Evolutionary conservation across 1,140 invertebrate species (phyloP).

Genomic region (Trachymyrmex septentrionalis): DNA sequence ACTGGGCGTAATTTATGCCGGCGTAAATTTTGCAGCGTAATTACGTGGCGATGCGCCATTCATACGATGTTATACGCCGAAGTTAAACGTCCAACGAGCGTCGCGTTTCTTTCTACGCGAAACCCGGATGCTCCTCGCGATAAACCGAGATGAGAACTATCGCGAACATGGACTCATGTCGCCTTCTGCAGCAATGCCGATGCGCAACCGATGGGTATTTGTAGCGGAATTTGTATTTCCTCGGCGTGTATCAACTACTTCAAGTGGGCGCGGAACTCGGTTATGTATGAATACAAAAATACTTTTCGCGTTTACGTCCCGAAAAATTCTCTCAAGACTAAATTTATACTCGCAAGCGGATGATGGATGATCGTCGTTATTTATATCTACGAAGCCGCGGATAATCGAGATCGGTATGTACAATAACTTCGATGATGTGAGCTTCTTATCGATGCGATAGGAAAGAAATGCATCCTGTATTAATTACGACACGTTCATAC

Average conservation of each 20-base stretch:
- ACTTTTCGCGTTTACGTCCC: not conserved
- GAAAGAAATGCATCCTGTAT: conserved; percentile 23
- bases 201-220: not conserved
- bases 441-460: conserved; percentile 9
- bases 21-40: conserved; percentile 74
- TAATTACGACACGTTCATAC: conserved; percentile 9
- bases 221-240: not conserved
- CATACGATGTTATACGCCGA: conserved; percentile 61
- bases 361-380: conserved; percentile 38
- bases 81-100: conserved; percentile 51
- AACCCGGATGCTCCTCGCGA: conserved; percentile 28
- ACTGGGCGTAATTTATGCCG: conserved; percentile 69
- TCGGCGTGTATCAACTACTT: not conserved
- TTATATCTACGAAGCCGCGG: conserved; percentile 13
- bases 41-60: conserved; percentile 70
- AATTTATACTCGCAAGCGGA: not conserved
- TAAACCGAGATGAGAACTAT: not conserved
- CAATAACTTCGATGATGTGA: conserved; percentile 10
- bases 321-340: not conserved
- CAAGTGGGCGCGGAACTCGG: not conserved
- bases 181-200: not conserved
- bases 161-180: not conserved
- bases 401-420: not conserved
- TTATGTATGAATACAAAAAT: not conserved
- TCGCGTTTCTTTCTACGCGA: conserved; percentile 35